phyloP scores from a whole-genome alignment of 64 coral and sea anemone genomes.

The Catalaphyllia jardinei region DNA sequence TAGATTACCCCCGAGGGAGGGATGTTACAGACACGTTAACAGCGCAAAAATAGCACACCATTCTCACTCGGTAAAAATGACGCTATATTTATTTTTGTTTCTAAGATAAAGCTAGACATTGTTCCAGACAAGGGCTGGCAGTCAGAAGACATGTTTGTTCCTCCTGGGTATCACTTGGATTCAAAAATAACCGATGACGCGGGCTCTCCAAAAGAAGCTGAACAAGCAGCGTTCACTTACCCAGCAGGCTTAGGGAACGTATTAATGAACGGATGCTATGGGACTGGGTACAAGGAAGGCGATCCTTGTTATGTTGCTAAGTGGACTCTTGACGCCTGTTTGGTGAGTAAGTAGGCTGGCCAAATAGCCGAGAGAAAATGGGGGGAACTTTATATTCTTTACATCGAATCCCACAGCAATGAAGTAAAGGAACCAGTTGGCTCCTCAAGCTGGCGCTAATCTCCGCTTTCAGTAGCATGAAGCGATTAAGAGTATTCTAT shows the following conservation, averaged over 20 bases:
- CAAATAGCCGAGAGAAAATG: too few species aligned
- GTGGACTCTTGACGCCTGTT: slow-evolving; percentile 12
- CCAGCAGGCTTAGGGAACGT: slow-evolving; percentile 36
- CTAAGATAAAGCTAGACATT: slow-evolving; percentile 47
- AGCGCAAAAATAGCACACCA: too few species aligned
- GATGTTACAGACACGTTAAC: too few species aligned
- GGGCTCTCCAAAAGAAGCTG: slow-evolving; percentile 8
- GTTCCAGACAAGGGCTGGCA: slow-evolving; percentile 50
- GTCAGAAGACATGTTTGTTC: slow-evolving; percentile 51
- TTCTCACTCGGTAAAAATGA: too few species aligned
- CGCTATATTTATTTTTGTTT: background rate
- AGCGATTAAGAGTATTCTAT: too few species aligned
- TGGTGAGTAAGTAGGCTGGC: background rate
- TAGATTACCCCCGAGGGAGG: too few species aligned
- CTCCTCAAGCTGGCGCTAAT: too few species aligned
- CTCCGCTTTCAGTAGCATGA: too few species aligned
- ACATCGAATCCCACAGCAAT: too few species aligned
- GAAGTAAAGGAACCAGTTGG: too few species aligned
- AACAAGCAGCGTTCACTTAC: background rate
- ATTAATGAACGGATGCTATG: slow-evolving; percentile 52
- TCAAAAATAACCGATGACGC: background rate
- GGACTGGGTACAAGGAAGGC: slow-evolving; percentile 38
- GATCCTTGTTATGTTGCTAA: slow-evolving; percentile 47
- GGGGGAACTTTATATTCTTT: too few species aligned
- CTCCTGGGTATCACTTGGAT: slow-evolving; percentile 40